Percentiles rank a stretch among this genome's conserved stretches.
Conservation (phyloP, 2,888 invertebrate genomes). For the Tachina lurida region DNA sequence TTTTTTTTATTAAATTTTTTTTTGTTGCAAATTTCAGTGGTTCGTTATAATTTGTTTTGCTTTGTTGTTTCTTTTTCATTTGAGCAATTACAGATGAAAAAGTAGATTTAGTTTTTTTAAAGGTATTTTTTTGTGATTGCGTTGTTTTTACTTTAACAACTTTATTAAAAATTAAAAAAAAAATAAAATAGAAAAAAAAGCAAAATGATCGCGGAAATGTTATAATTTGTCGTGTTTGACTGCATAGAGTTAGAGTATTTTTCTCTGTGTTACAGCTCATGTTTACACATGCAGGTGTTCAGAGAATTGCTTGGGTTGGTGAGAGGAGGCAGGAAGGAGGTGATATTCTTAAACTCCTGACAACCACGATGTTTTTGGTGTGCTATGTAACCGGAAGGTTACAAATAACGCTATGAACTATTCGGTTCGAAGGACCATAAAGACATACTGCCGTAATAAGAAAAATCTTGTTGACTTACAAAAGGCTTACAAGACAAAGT, state of each 20-base stretch:
- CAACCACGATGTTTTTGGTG: too few species aligned
- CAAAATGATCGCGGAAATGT: conserved; percentile 41
- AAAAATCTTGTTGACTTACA: too few species aligned
- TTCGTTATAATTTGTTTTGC: conserved; percentile 1
- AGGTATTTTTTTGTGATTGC: background rate
- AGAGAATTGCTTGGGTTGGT: background rate
- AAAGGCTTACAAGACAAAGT: too few species aligned
- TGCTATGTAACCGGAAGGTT: too few species aligned
- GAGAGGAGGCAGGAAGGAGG: too few species aligned
- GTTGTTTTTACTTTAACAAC: conserved; percentile 27
- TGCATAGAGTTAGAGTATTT: background rate
- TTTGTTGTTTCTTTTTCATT: background rate
- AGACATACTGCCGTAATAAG: too few species aligned
- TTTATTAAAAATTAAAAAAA: background rate
- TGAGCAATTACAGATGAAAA: background rate
- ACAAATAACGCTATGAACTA: too few species aligned
- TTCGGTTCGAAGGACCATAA: too few species aligned
- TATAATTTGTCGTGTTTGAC: conserved; percentile 31
- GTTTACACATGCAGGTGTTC: background rate
- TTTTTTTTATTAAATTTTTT: conserved; percentile 23
- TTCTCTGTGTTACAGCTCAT: background rate
- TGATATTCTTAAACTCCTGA: too few species aligned
- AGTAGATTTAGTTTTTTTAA: conserved; percentile 12
- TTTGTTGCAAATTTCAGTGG: conserved; percentile 5
- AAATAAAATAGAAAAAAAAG: background rate